These are phyloP conservation scores for Pituophis catenifer DNA, from an alignment of 2,113 vertebrate genomes.

Conservation along the genomic window DNA sequence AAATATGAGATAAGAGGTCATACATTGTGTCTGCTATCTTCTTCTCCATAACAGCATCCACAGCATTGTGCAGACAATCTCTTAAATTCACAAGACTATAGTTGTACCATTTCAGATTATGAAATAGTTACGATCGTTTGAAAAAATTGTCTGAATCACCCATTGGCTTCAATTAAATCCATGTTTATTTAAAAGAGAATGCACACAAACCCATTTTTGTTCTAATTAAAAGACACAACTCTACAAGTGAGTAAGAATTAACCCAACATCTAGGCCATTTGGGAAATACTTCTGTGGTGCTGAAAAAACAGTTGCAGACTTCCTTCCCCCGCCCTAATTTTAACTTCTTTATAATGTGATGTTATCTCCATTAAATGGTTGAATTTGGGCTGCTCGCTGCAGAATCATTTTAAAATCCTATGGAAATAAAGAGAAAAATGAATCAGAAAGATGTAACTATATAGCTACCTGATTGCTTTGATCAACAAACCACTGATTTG, in stretches of 20 bases:
- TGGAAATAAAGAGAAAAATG: slow-evolving; percentile 49
- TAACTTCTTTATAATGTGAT: background rate
- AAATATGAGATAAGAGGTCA: background rate
- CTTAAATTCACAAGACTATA: background rate
- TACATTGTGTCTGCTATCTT: background rate
- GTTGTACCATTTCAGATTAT: background rate
- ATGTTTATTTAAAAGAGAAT: slow-evolving; percentile 28
- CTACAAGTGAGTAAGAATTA: background rate
- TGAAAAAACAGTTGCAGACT: background rate
- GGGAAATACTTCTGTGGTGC: background rate
- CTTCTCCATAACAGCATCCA: background rate
- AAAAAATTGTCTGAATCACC: background rate
- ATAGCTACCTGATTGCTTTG: background rate
- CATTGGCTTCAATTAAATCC: background rate
- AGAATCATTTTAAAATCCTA: slow-evolving; percentile 67
- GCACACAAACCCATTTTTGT: slow-evolving; percentile 4
- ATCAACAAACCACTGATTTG: background rate
- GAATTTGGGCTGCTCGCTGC: slow-evolving; percentile 39
- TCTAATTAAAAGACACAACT: background rate
- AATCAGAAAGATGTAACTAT: slow-evolving; percentile 23
- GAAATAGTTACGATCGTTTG: background rate
- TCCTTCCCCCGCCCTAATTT: background rate
- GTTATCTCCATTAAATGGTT: slow-evolving; percentile 37
- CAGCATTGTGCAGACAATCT: background rate
- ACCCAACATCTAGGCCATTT: background rate